Base-by-base conservation (phyloP, 92 coral and sea anemone genomes). In the Palythoa caribaeorum region DNA sequence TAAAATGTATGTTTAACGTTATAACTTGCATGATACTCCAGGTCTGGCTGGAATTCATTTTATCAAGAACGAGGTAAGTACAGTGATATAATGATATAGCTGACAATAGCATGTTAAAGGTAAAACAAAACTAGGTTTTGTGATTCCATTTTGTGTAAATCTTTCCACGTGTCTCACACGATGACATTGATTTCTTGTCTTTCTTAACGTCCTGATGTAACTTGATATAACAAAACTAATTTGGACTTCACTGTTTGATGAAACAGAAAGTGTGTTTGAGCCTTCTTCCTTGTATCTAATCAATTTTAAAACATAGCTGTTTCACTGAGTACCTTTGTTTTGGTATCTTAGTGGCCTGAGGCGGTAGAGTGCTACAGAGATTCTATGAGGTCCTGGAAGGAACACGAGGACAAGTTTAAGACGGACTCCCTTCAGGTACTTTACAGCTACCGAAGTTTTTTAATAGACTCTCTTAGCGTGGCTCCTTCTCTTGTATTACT, bases 371-470 rank as follows among this genome's bases (percentile, higher is more conserved):
- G 90, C 77, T 97, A 97, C 89, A 92, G 99, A 69, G 93, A 92
- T 38, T 94, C 99, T n/a, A 92, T 95, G 92, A 89, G 92, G 21
- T 97, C 99, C 14, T 97, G 99, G 99, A 92, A 87, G 86, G 99
- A 97, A 59, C 98, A 97, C 77, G 97, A 95, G 77, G 91, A 94
- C 78, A 92, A 90, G 75, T 89, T 97, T 83, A 94, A 96, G 86
- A 97, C 99, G 16, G 99, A 97, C 62, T 94, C 97, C 28, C 88
- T 97, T 21, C 99, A 97, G 95, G 99, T 96, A 83, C 11, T 16
- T 36, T 19, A 5, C 73, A 20, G 8, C 6, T 3, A 12, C 44
- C 11, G 39, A 10, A 1, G 6, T 55, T 11, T 55, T 15, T 55
- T 9, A 11, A 2, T 15, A 3, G 50, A 44, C 50, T 4, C 50